Conservation (phyloP, 2,113 vertebrate genomes). For the Tiliqua scincoides region DNA sequence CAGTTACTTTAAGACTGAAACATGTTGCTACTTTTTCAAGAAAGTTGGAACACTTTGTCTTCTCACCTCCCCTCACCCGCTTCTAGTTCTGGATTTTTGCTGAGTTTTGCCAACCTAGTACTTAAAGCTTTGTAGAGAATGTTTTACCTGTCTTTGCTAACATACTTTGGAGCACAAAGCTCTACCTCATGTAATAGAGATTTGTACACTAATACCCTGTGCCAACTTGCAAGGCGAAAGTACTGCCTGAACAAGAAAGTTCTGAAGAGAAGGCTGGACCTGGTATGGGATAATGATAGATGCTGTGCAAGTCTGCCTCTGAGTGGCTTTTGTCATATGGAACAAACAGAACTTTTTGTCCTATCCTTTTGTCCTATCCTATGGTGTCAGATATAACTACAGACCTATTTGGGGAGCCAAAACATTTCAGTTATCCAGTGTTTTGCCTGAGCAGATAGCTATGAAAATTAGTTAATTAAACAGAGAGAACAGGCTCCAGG, state of each 20-base stretch:
- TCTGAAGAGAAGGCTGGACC: background rate
- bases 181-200: background rate
- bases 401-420: background rate
- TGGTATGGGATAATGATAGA: background rate
- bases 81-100: no score
- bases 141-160: no score
- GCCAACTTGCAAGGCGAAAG: background rate
- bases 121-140: no score
- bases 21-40: no score
- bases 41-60: no score
- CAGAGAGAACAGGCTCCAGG: background rate
- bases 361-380: background rate
- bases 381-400: background rate
- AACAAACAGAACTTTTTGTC: no score
- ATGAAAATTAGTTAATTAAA: background rate
- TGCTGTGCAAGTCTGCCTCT: background rate
- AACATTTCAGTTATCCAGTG: background rate
- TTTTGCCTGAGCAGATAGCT: background rate
- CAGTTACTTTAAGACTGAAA: no score
- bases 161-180: no score
- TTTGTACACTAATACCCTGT: background rate
- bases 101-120: no score
- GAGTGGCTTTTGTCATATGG: background rate
- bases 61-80: no score
- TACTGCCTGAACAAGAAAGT: background rate